These are phyloP conservation scores for Thunnus maccoyii DNA, from an alignment of 2,113 vertebrate species.

Conservation along the genomic window DNA sequence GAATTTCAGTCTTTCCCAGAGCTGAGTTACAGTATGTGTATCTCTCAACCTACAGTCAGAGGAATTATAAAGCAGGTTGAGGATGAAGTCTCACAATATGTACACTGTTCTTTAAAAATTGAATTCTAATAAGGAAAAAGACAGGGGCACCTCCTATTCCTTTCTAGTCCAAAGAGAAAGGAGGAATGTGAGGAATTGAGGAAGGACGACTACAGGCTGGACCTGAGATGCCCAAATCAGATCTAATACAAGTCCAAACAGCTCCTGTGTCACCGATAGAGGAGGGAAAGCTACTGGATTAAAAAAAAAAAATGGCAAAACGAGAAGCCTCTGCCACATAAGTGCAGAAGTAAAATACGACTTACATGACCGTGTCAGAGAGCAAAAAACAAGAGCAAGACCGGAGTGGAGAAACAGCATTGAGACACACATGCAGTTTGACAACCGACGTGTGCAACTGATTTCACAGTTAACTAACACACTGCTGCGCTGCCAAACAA, in stretches of 20 bases:
- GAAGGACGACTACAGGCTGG: background rate
- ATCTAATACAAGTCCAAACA: conserved; percentile 41
- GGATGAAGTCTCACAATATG: background rate
- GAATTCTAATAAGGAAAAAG: background rate
- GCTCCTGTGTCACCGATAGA: conserved; percentile 2
- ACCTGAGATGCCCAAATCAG: conserved; percentile 36
- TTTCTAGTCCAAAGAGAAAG: background rate
- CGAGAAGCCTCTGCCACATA: background rate
- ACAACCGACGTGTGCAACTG: background rate
- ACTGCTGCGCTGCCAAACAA: background rate
- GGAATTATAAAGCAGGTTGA: background rate
- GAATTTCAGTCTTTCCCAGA: background rate
- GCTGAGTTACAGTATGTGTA: background rate
- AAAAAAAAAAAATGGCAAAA: background rate
- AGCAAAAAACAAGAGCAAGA: background rate
- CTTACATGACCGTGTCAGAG: background rate
- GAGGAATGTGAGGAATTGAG: conserved; percentile 47
- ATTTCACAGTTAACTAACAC: background rate
- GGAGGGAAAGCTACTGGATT: background rate
- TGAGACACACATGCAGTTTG: background rate
- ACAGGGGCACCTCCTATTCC: background rate
- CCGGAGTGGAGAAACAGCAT: background rate
- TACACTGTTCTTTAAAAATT: background rate
- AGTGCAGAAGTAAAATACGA: background rate
- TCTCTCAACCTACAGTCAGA: background rate